Conservation (phyloP, 1,140 invertebrate species). For the Vollenhovia emeryi region DNA sequence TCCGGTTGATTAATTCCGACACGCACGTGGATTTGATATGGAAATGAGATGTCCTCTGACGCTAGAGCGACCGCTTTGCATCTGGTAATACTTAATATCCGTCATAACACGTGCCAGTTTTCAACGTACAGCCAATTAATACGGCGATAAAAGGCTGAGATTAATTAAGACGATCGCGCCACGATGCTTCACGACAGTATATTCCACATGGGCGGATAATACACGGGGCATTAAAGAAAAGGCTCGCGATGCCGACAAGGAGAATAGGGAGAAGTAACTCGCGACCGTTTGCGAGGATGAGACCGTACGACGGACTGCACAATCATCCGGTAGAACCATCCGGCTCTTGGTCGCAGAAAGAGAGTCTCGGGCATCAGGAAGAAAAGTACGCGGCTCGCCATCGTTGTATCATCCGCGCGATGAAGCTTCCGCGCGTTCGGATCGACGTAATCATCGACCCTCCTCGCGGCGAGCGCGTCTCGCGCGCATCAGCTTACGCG, state of each 20-base stretch:
- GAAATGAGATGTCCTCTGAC: background rate
- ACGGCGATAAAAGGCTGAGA: background rate
- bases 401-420: constrained; percentile 62
- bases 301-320: background rate
- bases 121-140: background rate
- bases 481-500: background rate
- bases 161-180: background rate
- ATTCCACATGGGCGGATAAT: background rate
- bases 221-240: background rate
- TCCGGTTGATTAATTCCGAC: background rate
- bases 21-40: background rate
- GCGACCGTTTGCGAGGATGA: background rate
- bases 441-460: constrained; percentile 61
- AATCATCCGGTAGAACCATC: constrained; percentile 28
- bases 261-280: constrained; percentile 12
- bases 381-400: constrained; percentile 60
- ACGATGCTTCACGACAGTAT: background rate
- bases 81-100: background rate
- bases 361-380: constrained; percentile 57
- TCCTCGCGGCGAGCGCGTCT: background rate
- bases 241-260: background rate
- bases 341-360: constrained; percentile 17
- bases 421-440: constrained; percentile 59
- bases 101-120: background rate
- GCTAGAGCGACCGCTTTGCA: background rate